phyloP scores from a whole-genome alignment of 2,113 vertebrate species.

The Taurulus bubalis region DNA sequence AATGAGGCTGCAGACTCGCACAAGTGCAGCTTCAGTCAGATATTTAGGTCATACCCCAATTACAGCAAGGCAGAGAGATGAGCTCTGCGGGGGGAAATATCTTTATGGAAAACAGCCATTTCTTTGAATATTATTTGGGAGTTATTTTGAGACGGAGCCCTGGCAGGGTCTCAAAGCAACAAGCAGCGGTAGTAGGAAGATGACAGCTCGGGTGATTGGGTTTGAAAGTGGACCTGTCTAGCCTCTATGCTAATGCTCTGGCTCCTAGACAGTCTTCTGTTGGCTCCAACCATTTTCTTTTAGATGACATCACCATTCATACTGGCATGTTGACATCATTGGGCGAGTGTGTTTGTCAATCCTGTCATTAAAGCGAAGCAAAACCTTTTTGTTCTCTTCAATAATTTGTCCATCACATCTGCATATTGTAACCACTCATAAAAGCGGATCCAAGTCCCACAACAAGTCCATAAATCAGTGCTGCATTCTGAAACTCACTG shows the following conservation, averaged over 20 bases:
- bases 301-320: constrained; percentile 66
- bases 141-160: constrained; percentile 60
- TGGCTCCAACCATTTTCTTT: constrained; percentile 52
- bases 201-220: constrained; percentile 74
- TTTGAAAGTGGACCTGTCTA: constrained; percentile 80
- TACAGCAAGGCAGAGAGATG: constrained; percentile 73
- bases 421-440: constrained; percentile 15
- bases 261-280: constrained; percentile 70
- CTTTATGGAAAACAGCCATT: constrained; percentile 71
- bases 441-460: constrained; percentile 24
- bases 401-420: constrained; percentile 21
- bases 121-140: constrained; percentile 72
- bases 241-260: constrained; percentile 82
- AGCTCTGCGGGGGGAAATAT: constrained; percentile 72
- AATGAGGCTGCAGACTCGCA: constrained; percentile 78
- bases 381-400: background rate
- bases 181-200: constrained; percentile 57
- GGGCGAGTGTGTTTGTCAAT: constrained; percentile 37
- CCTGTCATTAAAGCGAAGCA: constrained; percentile 30
- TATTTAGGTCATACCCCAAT: constrained; percentile 86
- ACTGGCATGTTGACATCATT: constrained; percentile 47
- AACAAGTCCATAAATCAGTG: constrained; percentile 40
- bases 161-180: constrained; percentile 67
- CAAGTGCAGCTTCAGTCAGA: constrained; percentile 77
- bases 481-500: constrained; percentile 37